Conservation (phyloP, 2,113 vertebrate genomes). For the Strix uralensis region DNA sequence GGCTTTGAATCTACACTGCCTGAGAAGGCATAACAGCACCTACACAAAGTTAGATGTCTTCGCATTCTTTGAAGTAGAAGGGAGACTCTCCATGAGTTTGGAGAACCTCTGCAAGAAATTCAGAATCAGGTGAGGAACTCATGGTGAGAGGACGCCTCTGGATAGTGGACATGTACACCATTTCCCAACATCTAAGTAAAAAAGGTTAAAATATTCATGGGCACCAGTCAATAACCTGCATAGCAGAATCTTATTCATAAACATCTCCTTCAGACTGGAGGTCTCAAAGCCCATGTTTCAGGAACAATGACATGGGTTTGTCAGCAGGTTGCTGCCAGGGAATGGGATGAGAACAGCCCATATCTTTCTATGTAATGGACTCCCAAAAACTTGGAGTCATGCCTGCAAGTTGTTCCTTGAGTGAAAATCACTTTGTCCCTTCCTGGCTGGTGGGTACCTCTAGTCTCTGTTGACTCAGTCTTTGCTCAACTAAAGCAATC, state of each 20-base stretch:
- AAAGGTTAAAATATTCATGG: neutral
- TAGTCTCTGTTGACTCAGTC: neutral
- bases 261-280: neutral
- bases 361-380: neutral
- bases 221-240: neutral
- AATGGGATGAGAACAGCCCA: neutral
- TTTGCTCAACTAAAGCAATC: neutral
- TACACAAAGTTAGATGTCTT: neutral
- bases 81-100: neutral
- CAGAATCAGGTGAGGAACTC: neutral
- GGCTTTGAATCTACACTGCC: neutral
- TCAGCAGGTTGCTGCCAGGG: neutral
- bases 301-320: neutral
- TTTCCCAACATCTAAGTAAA: neutral
- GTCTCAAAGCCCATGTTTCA: neutral
- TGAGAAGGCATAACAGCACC: neutral
- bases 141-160: neutral
- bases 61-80: neutral
- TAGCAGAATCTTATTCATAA: neutral
- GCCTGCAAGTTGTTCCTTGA: neutral
- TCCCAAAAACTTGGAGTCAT: neutral
- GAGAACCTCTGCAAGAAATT: neutral
- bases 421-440: neutral
- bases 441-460: neutral
- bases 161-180: neutral